Percentiles rank a stretch among this genome's conserved stretches.
phyloP scores from a whole-genome alignment of 2,888 invertebrate species.

The Tricholauxania praeusta region DNA sequence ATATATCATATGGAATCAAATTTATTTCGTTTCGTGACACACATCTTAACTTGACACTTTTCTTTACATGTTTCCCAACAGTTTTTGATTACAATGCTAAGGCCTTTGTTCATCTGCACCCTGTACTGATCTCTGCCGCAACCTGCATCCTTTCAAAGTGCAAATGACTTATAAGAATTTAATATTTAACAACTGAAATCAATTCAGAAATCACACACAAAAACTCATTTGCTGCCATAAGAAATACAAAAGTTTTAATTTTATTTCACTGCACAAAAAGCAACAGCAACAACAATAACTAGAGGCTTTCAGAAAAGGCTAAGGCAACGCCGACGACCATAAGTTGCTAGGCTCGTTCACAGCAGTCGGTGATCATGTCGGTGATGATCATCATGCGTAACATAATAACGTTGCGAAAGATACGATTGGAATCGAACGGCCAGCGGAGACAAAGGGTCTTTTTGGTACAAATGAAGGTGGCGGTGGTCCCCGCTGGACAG shows the following conservation, averaged over 20 bases:
- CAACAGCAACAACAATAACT: constrained; percentile 10
- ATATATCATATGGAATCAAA: no score
- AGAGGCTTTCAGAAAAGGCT: constrained; percentile 29
- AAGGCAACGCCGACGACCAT: constrained; percentile 25
- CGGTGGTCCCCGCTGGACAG: constrained; percentile 8
- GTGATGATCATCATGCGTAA: constrained; percentile 26
- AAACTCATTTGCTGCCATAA: constrained; percentile 43
- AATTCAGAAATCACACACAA: constrained; percentile 60
- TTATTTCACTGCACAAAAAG: constrained; percentile 33
- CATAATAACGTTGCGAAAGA: constrained; percentile 24
- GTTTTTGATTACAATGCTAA: no score
- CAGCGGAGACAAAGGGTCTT: no score
- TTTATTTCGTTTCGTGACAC: no score
- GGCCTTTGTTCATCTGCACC: no score
- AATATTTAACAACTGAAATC: constrained; percentile 65
- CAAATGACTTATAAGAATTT: constrained; percentile 65
- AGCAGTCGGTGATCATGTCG: constrained; percentile 34
- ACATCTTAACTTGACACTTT: no score
- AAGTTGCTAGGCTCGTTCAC: constrained; percentile 8
- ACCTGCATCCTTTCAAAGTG: constrained; percentile 49
- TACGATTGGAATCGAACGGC: not conserved
- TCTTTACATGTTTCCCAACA: no score
- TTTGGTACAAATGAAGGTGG: constrained; percentile 5
- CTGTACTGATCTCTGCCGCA: not conserved
- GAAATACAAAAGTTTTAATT: constrained; percentile 37